Conservation (phyloP, 2,888 invertebrate species). For the Philereme transversata region DNA sequence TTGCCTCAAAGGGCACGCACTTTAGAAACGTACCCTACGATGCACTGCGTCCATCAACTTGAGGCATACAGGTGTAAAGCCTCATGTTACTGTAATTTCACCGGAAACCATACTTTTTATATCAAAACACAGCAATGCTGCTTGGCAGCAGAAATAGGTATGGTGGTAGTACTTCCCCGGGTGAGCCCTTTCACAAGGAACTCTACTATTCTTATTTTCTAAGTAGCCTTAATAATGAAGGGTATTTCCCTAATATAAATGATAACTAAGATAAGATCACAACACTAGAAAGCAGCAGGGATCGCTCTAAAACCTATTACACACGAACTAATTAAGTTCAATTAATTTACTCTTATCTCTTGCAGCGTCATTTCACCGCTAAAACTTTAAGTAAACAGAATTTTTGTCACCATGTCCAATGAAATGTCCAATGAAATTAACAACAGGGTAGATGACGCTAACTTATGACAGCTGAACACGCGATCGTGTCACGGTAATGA, state of each 20-base stretch:
- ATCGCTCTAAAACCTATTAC: constrained; percentile 65
- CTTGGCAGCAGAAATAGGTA: no score
- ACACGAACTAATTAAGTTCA: constrained; percentile 62
- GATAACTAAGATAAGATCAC: constrained; percentile 35
- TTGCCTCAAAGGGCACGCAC: no score
- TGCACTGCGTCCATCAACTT: no score
- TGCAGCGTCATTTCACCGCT: constrained; percentile 65
- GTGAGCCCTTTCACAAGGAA: no score
- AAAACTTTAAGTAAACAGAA: constrained; percentile 73
- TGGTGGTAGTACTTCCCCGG: no score
- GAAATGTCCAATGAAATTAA: constrained; percentile 81
- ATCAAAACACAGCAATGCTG: no score
- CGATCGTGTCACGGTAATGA: constrained; percentile 78
- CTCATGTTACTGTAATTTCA: no score
- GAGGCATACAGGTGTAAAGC: no score
- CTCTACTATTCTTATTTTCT: no score
- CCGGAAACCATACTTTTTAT: no score
- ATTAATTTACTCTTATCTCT: constrained; percentile 70
- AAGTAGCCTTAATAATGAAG: no score
- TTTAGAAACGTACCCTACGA: no score
- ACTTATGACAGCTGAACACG: constrained; percentile 78
- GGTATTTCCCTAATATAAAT: constrained; percentile 11
- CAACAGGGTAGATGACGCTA: constrained; percentile 63
- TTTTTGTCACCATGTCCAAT: constrained; percentile 82
- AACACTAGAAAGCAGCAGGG: constrained; percentile 57